Evolutionary conservation across 1,140 invertebrate species (phyloP), one percentile per base, ranked within the genome.

Genomic region (Globodera rostochiensis): DNA sequence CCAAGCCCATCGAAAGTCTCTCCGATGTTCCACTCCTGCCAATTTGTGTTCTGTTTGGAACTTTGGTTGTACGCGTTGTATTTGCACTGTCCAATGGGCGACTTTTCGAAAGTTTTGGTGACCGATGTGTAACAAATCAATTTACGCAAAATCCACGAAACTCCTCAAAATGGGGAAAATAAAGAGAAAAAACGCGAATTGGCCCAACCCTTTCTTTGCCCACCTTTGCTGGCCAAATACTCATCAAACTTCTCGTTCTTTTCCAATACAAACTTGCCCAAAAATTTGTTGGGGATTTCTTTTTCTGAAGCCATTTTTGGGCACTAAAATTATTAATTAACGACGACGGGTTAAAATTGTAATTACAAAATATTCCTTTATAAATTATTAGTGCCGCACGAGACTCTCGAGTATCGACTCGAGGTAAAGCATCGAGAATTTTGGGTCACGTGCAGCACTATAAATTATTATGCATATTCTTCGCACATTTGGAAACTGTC

Each of bases 201-300:
- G 36, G 47, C 79, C n/a, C 19, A 47, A 36, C 36, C 36, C 36
- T 81, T 36, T 25, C 9, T 13, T 36, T 47, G 21, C 11, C 47
- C 25, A 83, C 85, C 87, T 80, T 86, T 89, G 64, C 85, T 60
- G 49, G 80, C 75, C 49, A 88, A 83, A 74, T 87, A 90, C 74
- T 88, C 84, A 53, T 90, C 87, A 70, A 88, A 88, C 60, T 88
- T 90, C 47, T 88, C 87, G 74, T 83, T 87, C 69, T 81, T 80
- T 46, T 90, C 87, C 57, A 87, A 77, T 13, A 82, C 80, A 75
- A 89, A 88, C 15, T 82, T 83, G 15, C 87, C 87, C 25, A 90
- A 81, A 64, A 88, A 88, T 76, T 88, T 84, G 4, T 86, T 74
- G 2, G 87, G 87, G 15, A 88, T 82, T 53, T 45, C 69, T 84